Evolutionary conservation across 2,888 invertebrate species (phyloP).

Genomic region (Chironomus tentans): DNA sequence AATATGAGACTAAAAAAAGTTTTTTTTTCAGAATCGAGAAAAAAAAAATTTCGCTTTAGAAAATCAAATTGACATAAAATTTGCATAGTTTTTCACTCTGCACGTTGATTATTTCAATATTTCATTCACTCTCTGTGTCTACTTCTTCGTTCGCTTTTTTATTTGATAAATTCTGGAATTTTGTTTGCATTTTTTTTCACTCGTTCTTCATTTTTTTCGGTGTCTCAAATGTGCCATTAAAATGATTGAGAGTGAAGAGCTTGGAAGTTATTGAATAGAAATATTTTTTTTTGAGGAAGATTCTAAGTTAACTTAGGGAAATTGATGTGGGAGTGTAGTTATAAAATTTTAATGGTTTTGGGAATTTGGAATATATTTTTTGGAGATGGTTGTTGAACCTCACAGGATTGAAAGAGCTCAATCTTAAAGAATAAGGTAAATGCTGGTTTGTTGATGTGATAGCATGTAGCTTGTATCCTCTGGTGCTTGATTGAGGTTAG

Average conservation of each 20-base stretch:
- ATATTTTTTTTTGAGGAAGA: not conserved
- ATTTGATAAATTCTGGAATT: too few species aligned
- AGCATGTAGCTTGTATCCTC: too few species aligned
- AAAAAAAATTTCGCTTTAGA: not conserved
- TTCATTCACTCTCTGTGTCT: not conserved
- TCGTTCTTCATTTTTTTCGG: too few species aligned
- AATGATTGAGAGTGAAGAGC: not conserved
- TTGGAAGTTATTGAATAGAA: not conserved
- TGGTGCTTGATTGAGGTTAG: too few species aligned
- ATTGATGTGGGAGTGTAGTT: too few species aligned
- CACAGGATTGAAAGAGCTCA: too few species aligned
- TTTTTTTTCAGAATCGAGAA: not conserved
- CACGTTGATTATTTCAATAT: not conserved
- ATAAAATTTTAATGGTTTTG: too few species aligned
- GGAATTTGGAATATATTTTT: too few species aligned
- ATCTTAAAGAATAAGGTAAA: too few species aligned
- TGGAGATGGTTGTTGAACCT: too few species aligned
- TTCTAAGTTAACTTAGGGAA: too few species aligned
- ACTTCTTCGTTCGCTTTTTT: not conserved
- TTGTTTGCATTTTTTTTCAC: not conserved
- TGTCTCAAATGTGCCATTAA: not conserved
- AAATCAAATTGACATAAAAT: slow-evolving; percentile 14
- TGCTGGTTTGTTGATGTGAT: too few species aligned
- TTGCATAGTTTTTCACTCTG: slow-evolving; percentile 10
- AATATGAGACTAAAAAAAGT: not conserved